These are phyloP conservation scores for Pseudomyrmex gracilis DNA, from an alignment of 1,140 invertebrate species.

Conservation along the genomic window DNA sequence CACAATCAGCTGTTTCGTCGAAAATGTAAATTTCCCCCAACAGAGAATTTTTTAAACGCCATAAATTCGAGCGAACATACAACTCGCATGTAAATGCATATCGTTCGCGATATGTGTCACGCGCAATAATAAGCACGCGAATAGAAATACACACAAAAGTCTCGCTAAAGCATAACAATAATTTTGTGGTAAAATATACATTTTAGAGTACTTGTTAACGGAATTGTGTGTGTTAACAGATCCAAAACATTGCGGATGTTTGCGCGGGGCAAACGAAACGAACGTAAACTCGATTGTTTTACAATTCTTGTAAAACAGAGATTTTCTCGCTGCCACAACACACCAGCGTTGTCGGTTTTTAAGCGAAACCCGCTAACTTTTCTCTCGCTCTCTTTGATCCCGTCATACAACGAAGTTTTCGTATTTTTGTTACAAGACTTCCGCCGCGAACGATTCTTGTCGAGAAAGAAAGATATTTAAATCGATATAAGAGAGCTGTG, in stretches of 20 bases:
- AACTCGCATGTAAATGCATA: not conserved
- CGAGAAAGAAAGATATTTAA: constrained; percentile 27
- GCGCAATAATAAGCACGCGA: constrained; percentile 32
- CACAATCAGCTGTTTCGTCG: not conserved
- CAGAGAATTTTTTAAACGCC: constrained; percentile 27
- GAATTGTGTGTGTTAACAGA: constrained; percentile 22
- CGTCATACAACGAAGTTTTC: constrained; percentile 41
- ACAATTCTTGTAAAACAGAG: constrained; percentile 34
- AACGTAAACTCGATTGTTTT: constrained; percentile 40
- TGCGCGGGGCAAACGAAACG: not conserved
- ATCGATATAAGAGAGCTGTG: constrained; percentile 39
- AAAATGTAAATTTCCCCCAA: constrained; percentile 5
- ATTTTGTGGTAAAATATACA: constrained; percentile 32
- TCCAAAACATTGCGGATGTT: constrained; percentile 15
- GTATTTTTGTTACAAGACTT: constrained; percentile 21
- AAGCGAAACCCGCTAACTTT: constrained; percentile 22
- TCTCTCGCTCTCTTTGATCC: constrained; percentile 2
- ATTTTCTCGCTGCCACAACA: constrained; percentile 20
- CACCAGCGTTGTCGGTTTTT: constrained; percentile 29
- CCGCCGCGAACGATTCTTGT: not conserved
- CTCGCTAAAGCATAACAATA: constrained; percentile 23
- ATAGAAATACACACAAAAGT: constrained; percentile 24
- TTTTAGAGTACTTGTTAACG: constrained; percentile 13
- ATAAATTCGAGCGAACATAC: not conserved
- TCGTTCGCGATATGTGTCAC: constrained; percentile 4